Evolutionary conservation across 2,888 invertebrate species (phyloP), one percentile per base, ranked within the genome.

Genomic region (Micropterix aruncella): DNA sequence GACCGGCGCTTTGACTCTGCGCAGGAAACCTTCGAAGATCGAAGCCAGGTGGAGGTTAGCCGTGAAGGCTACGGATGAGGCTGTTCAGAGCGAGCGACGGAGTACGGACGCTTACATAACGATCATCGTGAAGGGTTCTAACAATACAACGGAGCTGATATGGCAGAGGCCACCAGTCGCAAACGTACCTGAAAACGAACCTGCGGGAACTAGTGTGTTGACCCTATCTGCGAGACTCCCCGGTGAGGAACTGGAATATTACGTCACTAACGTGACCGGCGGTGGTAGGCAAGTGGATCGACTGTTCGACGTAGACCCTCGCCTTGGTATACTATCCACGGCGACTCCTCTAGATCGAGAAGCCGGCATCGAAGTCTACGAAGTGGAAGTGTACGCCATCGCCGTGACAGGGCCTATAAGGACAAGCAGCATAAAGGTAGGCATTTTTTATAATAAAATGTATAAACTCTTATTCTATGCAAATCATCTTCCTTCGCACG

Each of bases 1-100:
- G 56, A 82, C 82, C 12, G 92, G 92, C 3, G 76, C 79, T 9
- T 69, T 90, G 47, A 77, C 76, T 16, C 62, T 87, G 48, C 74
- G 75, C 18, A 75, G 75, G 52, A 61, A 68, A 43, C 67, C 79
- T 3, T 64, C 72, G 2, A 70, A 69, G 46, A 73, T 81, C 1
- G 86, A 86, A 55, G 77, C 83, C 1, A 76, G 83, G 43, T 91
- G 90, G 68, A 83, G 84, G 55, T 68, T 93, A 38, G 84, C 86
- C 0, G 79, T 93, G 39, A 82, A 89, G 55, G 93, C 92, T 2
- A 90, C 91, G 5, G 93, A 93, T 61, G 92, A 92, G 60, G 93
- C 92, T 1, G 90, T 89, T 2, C 82, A 91, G 56, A 83, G 83
- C 52, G 91, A 91, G 60, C 76, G 91, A 48, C 82, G 84, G 62